These are phyloP conservation scores for Reticulitermes speratus DNA, from an alignment of 1,140 invertebrate genomes.

Conservation along the genomic window DNA sequence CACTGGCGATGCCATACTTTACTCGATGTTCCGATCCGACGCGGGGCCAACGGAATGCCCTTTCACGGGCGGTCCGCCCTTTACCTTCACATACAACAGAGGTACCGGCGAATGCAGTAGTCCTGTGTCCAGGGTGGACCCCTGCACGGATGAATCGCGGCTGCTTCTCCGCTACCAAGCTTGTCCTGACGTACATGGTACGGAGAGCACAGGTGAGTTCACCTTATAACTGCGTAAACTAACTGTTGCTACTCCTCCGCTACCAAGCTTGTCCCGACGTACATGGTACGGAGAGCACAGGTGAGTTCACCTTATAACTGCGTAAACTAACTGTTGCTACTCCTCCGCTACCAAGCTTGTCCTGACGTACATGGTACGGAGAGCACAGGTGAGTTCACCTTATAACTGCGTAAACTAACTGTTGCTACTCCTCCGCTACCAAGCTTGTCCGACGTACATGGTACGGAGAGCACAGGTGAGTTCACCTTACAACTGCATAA, in stretches of 20 bases:
- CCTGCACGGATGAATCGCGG: slow-evolving; percentile 62
- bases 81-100: slow-evolving; percentile 75
- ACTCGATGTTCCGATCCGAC: slow-evolving; percentile 71
- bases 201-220: slow-evolving; percentile 38
- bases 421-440: slow-evolving; percentile 61
- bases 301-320: slow-evolving; percentile 24
- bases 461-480: slow-evolving; percentile 43
- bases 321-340: slow-evolving; percentile 46
- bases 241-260: slow-evolving; percentile 58
- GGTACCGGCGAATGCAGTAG: slow-evolving; percentile 77
- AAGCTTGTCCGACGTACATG: slow-evolving; percentile 63
- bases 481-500: background rate
- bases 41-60: slow-evolving; percentile 68
- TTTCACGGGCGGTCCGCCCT: slow-evolving; percentile 70
- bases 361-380: slow-evolving; percentile 56
- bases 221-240: background rate
- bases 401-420: background rate
- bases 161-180: slow-evolving; percentile 64
- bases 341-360: slow-evolving; percentile 66
- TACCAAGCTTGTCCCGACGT: slow-evolving; percentile 68
- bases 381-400: slow-evolving; percentile 33
- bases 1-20: slow-evolving; percentile 67
- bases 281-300: slow-evolving; percentile 44
- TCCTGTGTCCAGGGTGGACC: slow-evolving; percentile 53
- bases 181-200: slow-evolving; percentile 59